Evolutionary conservation across 2,113 vertebrate genomes (phyloP).

Genomic region (Ramphastos sulfuratus): DNA sequence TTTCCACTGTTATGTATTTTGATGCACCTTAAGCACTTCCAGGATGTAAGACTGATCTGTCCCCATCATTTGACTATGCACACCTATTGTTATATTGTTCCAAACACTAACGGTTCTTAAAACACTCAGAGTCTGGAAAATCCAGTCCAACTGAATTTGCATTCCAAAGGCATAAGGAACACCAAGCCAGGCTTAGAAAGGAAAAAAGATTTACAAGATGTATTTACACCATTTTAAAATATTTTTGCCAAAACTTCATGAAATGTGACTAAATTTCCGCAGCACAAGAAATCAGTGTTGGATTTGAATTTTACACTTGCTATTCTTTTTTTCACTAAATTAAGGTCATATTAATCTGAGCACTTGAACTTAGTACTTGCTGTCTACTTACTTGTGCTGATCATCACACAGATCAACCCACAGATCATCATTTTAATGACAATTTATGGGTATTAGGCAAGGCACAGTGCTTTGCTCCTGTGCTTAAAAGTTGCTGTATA

Average conservation of each 20-base stretch:
- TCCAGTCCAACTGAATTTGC: neutral
- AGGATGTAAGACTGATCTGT: neutral
- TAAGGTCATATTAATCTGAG: neutral
- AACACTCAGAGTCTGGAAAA: neutral
- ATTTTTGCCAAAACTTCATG: neutral
- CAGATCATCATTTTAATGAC: neutral
- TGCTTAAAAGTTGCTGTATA: neutral
- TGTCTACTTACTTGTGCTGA: neutral
- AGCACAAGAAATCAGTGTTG: neutral
- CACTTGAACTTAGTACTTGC: neutral
- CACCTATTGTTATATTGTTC: neutral
- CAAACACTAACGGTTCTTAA: neutral
- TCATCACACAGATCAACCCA: too few species aligned
- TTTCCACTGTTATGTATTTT: neutral
- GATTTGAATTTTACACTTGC: neutral
- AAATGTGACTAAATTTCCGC: neutral
- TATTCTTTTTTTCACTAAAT: neutral
- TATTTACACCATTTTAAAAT: neutral
- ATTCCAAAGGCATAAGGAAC: neutral
- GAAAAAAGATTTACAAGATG: neutral
- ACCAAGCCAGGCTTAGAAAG: neutral
- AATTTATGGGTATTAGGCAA: neutral
- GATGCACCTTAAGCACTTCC: slow-evolving; percentile 1
- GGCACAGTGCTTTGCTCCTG: neutral
- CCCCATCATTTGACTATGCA: neutral